Evolutionary conservation across 2,888 invertebrate genomes (phyloP).

Genomic region (Drosophila ochracea): DNA sequence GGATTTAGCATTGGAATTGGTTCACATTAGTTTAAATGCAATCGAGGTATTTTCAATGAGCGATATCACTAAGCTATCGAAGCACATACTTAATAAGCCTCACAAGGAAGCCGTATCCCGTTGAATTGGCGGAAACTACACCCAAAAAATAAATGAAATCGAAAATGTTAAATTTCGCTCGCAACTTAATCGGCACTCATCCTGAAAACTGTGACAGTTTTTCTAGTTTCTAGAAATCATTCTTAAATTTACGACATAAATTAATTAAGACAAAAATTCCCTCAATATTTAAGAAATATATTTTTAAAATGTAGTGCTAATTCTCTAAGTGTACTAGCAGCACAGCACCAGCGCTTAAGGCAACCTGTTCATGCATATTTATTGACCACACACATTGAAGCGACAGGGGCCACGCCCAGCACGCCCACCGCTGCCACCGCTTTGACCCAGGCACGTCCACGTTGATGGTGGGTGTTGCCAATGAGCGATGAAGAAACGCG

Average conservation of each 20-base stretch:
- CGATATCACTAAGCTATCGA: not conserved
- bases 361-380: constrained; percentile 67
- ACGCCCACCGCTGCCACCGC: constrained; percentile 3
- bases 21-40: not conserved
- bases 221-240: not conserved
- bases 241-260: not conserved
- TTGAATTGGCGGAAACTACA: not conserved
- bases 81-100: constrained; percentile 21
- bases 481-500: constrained; percentile 32
- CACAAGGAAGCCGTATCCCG: constrained; percentile 9
- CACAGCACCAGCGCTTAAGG: constrained; percentile 2
- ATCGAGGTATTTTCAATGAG: not conserved
- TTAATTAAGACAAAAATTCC: not conserved
- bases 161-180: not conserved
- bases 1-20: not conserved
- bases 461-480: constrained; percentile 43
- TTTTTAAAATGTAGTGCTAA: accelerated
- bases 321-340: not conserved
- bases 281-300: not conserved
- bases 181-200: not conserved
- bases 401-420: constrained; percentile 48
- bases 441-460: constrained; percentile 28
- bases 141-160: not conserved
- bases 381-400: constrained; percentile 67
- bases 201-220: not conserved